These are phyloP conservation scores for Pogonocherus hispidulus DNA, from an alignment of 2,888 invertebrate species.

Conservation along the genomic window DNA sequence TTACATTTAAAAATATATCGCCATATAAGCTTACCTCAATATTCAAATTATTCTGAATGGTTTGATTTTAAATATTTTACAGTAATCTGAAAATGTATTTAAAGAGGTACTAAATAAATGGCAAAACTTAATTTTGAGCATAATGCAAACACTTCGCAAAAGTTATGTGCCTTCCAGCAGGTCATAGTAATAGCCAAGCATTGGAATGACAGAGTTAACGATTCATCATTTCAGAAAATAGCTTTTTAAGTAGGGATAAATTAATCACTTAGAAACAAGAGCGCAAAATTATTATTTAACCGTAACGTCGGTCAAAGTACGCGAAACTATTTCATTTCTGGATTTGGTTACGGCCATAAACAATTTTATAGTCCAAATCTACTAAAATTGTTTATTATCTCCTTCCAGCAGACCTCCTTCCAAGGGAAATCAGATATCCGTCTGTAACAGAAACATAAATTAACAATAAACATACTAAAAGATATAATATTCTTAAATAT, in stretches of 20 bases:
- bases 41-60: too few relatives aligned
- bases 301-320: not conserved
- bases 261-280: not conserved
- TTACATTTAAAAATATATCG: too few relatives aligned
- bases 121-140: too few relatives aligned
- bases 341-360: not conserved
- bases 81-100: too few relatives aligned
- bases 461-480: not conserved
- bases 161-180: too few relatives aligned
- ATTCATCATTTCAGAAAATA: not conserved
- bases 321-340: not conserved
- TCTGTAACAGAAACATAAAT: not conserved
- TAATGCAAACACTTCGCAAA: too few relatives aligned
- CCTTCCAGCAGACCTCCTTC: not conserved
- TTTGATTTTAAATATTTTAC: too few relatives aligned
- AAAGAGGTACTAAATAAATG: too few relatives aligned
- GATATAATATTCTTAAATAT: not conserved
- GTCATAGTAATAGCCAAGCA: too few relatives aligned
- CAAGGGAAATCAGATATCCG: not conserved
- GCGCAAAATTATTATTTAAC: not conserved
- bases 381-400: not conserved
- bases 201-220: not conserved
- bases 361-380: not conserved
- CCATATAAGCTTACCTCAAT: too few relatives aligned
- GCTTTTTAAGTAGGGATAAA: not conserved